Evolutionary conservation across 2,888 invertebrate genomes (phyloP).

Genomic region (Monopis laevigella): DNA sequence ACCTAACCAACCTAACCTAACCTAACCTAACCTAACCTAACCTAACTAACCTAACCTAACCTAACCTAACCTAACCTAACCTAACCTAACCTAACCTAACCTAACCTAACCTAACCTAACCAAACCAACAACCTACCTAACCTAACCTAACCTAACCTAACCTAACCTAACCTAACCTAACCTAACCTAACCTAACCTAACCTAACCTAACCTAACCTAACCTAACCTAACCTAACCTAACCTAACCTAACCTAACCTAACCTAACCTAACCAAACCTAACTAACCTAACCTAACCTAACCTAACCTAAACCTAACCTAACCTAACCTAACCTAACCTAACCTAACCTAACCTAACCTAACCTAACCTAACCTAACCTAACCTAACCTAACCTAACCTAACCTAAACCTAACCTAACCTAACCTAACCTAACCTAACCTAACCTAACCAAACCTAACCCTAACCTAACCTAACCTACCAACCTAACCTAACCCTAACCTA

Average conservation of each 20-base stretch:
- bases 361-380: conserved; percentile 24
- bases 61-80: conserved; percentile 18
- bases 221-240: conserved; percentile 24
- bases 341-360: conserved; percentile 23
- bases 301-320: conserved; percentile 21
- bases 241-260: conserved; percentile 23
- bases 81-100: conserved; percentile 24
- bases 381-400: conserved; percentile 18
- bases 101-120: conserved; percentile 25
- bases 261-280: conserved; percentile 24
- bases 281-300: conserved; percentile 23
- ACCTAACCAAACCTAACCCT: conserved; percentile 24
- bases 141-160: conserved; percentile 20
- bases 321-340: conserved; percentile 23
- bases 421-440: conserved; percentile 24
- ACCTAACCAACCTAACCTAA: conserved; percentile 3
- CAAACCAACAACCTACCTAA: conserved; percentile 20
- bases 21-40: conserved; percentile 13
- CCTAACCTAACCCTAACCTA: conserved; percentile 12
- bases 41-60: conserved; percentile 17
- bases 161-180: conserved; percentile 25
- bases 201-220: conserved; percentile 24
- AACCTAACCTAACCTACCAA: conserved; percentile 5
- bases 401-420: conserved; percentile 19
- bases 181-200: conserved; percentile 25